Percentiles rank a stretch among this genome's conserved stretches.
phyloP scores from a whole-genome alignment of 1,140 invertebrate species.

The Pseudomyrmex pallidus region DNA sequence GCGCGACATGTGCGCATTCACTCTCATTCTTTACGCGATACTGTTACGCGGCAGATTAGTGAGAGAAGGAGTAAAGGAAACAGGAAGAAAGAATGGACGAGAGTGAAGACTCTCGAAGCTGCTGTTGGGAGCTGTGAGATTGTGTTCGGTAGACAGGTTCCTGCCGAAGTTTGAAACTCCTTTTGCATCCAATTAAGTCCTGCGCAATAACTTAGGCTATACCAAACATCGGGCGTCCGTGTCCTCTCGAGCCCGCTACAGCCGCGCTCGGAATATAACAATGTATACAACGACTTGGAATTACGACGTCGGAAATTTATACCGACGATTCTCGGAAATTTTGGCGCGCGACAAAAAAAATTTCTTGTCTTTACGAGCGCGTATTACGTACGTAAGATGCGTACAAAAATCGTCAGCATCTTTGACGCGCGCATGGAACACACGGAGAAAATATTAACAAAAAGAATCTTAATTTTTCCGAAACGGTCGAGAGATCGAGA shows the following conservation, averaged over 20 bases:
- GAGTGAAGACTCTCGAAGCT: constrained; percentile 31
- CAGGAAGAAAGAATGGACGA: background rate
- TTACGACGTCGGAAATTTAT: constrained; percentile 57
- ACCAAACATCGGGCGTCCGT: constrained; percentile 51
- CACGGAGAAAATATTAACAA: background rate
- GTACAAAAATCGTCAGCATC: background rate
- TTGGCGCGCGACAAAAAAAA: constrained; percentile 7
- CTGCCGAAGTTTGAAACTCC: constrained; percentile 73
- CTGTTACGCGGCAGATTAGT: constrained; percentile 51
- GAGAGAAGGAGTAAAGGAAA: background rate
- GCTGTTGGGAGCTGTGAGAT: constrained; percentile 62
- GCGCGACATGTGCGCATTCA: background rate
- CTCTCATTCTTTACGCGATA: constrained; percentile 60
- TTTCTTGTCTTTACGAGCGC: constrained; percentile 11
- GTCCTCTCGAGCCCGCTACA: background rate
- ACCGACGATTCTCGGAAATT: constrained; percentile 33
- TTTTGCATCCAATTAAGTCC: constrained; percentile 77
- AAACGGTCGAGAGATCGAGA: background rate
- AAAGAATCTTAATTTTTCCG: constrained; percentile 13
- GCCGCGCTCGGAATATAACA: constrained; percentile 19
- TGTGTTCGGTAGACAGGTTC: constrained; percentile 65
- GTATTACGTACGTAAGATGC: no score
- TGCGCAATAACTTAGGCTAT: constrained; percentile 75
- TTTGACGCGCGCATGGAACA: background rate
- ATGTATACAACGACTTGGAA: constrained; percentile 68